phyloP scores from a whole-genome alignment of 2,888 invertebrate species.

The Caenorhabditis sp. region DNA sequence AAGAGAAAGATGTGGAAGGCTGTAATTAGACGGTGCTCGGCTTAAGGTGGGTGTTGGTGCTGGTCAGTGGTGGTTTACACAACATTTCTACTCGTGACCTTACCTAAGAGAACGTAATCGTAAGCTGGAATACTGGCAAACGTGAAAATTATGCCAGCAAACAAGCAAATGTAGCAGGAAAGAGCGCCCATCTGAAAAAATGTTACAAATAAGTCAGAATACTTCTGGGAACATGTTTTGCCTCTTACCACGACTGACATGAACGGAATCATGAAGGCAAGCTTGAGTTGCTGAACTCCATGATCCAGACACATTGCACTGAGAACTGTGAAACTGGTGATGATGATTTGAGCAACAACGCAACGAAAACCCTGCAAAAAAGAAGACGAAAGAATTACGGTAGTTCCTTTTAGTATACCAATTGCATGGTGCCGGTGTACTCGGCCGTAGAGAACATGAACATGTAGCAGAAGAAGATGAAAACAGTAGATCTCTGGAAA shows the following conservation, averaged over 20 bases:
- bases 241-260: conserved; percentile 20
- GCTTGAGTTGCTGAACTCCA: neutral
- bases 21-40: conserved; percentile 5
- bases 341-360: neutral
- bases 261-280: neutral
- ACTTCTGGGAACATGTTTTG: neutral
- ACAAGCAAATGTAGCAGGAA: conserved; percentile 10
- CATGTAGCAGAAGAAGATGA: conserved; percentile 24
- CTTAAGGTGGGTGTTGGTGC: neutral
- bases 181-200: conserved; percentile 20
- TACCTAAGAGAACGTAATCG: conserved; percentile 4
- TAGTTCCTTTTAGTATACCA: neutral
- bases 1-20: conserved; percentile 16
- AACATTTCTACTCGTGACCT: too few species aligned
- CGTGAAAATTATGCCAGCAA: neutral
- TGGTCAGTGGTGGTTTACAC: too few species aligned
- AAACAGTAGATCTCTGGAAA: conserved; percentile 3
- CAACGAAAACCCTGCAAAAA: neutral
- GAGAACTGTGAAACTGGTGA: neutral
- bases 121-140: neutral
- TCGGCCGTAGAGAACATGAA: conserved; percentile 20
- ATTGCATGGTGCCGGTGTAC: neutral
- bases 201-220: too few species aligned
- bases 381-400: neutral
- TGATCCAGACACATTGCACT: conserved; percentile 7